phyloP scores from a whole-genome alignment of 2,113 vertebrate species.

The Microcebus ravelobensis region DNA sequence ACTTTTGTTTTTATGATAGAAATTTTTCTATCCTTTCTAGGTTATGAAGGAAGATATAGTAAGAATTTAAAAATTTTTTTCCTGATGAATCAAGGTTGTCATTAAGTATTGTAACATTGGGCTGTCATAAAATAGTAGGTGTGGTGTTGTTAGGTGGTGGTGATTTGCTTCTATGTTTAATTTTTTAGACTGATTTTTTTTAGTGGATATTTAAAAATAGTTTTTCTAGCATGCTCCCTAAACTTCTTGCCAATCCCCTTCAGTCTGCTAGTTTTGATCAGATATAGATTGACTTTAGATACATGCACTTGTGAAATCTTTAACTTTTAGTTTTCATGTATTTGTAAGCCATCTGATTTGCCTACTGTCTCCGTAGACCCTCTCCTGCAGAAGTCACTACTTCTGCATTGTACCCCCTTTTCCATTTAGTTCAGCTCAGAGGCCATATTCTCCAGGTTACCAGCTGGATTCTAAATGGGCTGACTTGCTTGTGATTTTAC shows the following conservation, averaged over 20 bases:
- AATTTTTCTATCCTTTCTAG: slow-evolving; percentile 35
- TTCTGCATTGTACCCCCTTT: neutral
- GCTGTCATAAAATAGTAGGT: neutral
- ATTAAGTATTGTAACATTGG: neutral
- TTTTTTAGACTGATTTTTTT: neutral
- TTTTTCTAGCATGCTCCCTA: neutral
- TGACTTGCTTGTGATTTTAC: neutral
- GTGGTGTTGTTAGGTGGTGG: neutral
- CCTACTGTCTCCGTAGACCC: neutral
- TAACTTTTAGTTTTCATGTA: neutral
- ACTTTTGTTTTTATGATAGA: slow-evolving; percentile 39
- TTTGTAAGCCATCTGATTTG: neutral
- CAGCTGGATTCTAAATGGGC: neutral
- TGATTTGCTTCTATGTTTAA: neutral
- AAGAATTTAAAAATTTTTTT: neutral
- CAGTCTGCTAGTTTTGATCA: neutral
- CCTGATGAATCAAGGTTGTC: neutral
- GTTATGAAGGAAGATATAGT: neutral
- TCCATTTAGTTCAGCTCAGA: neutral
- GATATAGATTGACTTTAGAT: neutral
- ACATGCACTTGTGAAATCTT: neutral
- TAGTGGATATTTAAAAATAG: neutral
- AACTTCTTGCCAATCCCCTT: neutral
- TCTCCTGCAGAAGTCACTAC: neutral
- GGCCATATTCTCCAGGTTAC: neutral